Conservation (phyloP, 1,140 invertebrate genomes). For the Mamestra configurata region DNA sequence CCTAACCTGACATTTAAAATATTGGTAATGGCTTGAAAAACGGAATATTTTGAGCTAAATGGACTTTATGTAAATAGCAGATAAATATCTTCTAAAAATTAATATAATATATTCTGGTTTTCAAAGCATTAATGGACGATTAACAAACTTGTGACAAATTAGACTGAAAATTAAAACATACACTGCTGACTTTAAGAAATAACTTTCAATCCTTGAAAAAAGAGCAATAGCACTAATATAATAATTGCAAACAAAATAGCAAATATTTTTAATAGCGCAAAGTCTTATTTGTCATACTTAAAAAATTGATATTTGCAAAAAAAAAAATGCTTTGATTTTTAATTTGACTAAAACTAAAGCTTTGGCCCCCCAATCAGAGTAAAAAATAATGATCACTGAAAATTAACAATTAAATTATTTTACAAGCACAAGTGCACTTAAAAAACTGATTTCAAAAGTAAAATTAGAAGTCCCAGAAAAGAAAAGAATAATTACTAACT, state of each 20-base stretch:
- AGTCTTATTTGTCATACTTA: conserved; percentile 12
- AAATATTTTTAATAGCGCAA: neutral
- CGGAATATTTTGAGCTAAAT: neutral
- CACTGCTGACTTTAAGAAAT: neutral
- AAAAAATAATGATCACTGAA: neutral
- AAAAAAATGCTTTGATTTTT: conserved; percentile 10
- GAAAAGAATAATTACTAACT: neutral
- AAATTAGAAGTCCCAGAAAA: conserved; percentile 17
- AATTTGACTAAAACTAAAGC: neutral
- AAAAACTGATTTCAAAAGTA: neutral
- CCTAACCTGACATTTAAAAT: conserved; percentile 12
- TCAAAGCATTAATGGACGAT: neutral
- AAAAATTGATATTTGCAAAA: conserved; percentile 5
- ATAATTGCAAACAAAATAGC: neutral
- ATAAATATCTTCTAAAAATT: neutral
- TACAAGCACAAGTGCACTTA: neutral
- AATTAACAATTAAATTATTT: neutral
- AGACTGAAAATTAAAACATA: neutral
- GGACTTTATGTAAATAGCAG: neutral
- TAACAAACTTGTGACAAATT: conserved; percentile 23
- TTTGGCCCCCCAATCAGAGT: neutral
- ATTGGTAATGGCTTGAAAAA: conserved; percentile 23
- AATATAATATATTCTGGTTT: conserved; percentile 17
- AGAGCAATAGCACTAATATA: neutral
- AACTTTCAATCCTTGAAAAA: no score